Percentiles rank a stretch among this genome's conserved stretches.
phyloP scores from a whole-genome alignment of 2,797 vertebrate species.

The Enteromius viviparus region DNA sequence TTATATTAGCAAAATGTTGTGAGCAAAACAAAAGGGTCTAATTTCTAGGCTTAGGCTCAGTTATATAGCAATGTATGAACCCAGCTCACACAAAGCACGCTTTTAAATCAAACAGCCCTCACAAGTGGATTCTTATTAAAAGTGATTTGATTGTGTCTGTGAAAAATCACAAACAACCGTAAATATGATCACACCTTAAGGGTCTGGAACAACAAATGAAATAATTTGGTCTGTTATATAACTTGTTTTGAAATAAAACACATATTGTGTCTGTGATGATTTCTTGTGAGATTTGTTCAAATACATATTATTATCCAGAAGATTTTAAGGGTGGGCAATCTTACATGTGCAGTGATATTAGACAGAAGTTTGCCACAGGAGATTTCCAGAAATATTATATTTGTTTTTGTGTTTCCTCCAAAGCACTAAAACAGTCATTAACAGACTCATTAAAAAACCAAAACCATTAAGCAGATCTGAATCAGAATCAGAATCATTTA shows the following conservation, averaged over 20 bases:
- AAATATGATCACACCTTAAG: not conserved
- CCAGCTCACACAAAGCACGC: not conserved
- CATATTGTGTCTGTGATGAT: not conserved
- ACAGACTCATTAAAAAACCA: not conserved
- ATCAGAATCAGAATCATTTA: not conserved
- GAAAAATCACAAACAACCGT: not conserved
- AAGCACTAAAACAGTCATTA: not conserved
- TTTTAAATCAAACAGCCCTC: not conserved
- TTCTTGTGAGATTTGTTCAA: not conserved
- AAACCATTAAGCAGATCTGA: not conserved
- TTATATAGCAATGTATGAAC: not conserved
- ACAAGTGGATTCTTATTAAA: not conserved
- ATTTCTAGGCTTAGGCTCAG: not conserved
- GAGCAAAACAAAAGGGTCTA: not conserved
- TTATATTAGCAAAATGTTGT: not conserved
- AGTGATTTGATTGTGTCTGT: not conserved
- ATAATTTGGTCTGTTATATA: not conserved
- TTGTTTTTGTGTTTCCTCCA: not conserved
- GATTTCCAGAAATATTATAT: not conserved
- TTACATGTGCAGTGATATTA: not conserved
- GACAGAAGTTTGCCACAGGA: not conserved
- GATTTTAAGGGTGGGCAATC: not conserved
- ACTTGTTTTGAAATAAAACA: not conserved
- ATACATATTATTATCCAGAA: not conserved
- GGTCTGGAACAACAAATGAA: not conserved